These are phyloP conservation scores for Cheiracanthium punctorium DNA, from an alignment of 2,888 invertebrate genomes.

Conservation along the genomic window DNA sequence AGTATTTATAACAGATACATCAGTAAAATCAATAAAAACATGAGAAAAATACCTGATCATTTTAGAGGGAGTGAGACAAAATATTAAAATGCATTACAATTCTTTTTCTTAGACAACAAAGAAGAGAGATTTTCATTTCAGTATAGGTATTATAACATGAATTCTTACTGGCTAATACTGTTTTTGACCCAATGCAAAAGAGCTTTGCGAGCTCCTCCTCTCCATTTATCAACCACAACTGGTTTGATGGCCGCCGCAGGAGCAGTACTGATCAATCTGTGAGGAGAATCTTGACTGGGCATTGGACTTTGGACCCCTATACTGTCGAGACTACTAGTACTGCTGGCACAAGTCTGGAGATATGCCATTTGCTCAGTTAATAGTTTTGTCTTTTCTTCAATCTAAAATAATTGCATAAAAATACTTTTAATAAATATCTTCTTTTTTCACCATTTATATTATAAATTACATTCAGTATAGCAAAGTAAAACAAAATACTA, in stretches of 20 bases:
- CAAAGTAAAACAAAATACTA: too few relatives aligned
- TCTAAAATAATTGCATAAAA: constrained; percentile 81
- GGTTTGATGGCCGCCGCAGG: constrained; percentile 68
- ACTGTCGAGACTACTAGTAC: constrained; percentile 80
- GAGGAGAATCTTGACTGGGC: constrained; percentile 33
- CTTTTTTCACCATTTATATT: too few relatives aligned
- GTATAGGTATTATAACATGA: too few relatives aligned
- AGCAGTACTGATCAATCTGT: constrained; percentile 31
- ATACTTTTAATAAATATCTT: background rate
- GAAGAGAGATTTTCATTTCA: too few relatives aligned
- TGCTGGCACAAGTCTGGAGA: constrained; percentile 86
- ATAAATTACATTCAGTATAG: too few relatives aligned
- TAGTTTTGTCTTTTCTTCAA: constrained; percentile 94
- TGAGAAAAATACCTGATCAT: too few relatives aligned
- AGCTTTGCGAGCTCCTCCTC: constrained; percentile 92
- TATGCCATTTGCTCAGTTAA: constrained; percentile 87
- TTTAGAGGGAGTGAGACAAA: too few relatives aligned
- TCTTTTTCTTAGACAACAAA: too few relatives aligned
- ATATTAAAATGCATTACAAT: too few relatives aligned
- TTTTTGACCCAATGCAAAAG: constrained; percentile 95
- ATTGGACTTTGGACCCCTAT: constrained; percentile 66
- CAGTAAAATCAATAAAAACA: too few relatives aligned
- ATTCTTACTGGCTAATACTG: constrained; percentile 81
- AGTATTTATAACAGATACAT: too few relatives aligned
- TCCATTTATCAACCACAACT: constrained; percentile 78